phyloP scores from a whole-genome alignment of 2,888 invertebrate genomes.

The Dichetophora obliterata region DNA sequence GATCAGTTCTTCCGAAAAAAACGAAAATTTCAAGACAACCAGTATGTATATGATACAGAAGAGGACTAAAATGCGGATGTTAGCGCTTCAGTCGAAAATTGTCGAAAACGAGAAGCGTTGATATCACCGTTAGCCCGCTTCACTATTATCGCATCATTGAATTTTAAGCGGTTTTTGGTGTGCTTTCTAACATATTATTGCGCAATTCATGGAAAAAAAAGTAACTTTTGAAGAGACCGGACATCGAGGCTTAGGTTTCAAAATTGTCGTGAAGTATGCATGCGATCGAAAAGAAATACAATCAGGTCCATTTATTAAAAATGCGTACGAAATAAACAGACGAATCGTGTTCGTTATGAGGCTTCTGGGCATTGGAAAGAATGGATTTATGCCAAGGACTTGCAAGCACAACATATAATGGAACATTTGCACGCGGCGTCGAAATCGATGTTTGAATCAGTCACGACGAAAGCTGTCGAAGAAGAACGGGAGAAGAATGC shows the following conservation, averaged over 20 bases:
- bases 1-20: no score
- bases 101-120: no score
- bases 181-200: no score
- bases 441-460: neutral
- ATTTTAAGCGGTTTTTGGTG: no score
- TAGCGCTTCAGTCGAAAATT: no score
- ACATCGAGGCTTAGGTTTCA: conserved; percentile 13
- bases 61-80: no score
- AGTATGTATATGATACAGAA: no score
- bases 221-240: conserved; percentile 2
- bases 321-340: neutral
- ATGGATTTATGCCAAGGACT: neutral
- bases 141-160: no score
- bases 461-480: neutral
- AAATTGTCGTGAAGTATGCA: neutral
- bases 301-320: conserved; percentile 3
- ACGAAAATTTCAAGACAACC: no score
- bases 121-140: no score
- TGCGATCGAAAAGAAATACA: neutral
- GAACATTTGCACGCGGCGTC: neutral
- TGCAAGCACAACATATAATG: neutral
- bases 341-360: neutral
- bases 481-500: no score
- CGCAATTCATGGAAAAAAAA: neutral
- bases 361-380: neutral